A percentile compares a stretch with the other conserved stretches of the same genome.
Evolutionary conservation across 2,113 vertebrate species (phyloP).

Genomic region (Macrotus californicus): DNA sequence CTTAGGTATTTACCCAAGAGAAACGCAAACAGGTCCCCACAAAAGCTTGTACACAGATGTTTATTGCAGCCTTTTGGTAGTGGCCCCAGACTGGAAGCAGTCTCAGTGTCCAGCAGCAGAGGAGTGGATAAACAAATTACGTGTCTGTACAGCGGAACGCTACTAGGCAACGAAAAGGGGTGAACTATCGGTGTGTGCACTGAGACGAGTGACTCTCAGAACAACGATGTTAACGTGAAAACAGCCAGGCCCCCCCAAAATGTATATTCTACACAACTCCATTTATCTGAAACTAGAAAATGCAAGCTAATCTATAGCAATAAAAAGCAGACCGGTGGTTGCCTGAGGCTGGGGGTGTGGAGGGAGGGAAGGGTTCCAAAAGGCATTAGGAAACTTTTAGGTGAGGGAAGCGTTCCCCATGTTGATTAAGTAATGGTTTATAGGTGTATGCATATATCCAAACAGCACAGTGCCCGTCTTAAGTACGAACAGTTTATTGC

Average conservation of each 20-base stretch:
- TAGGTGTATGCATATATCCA: background rate
- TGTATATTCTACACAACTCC: background rate
- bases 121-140: background rate
- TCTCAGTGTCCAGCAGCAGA: background rate
- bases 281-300: background rate
- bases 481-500: background rate
- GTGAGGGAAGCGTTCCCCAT: background rate
- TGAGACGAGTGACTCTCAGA: background rate
- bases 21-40: background rate
- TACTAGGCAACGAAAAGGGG: background rate
- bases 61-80: background rate
- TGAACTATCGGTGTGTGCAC: rapidly evolving
- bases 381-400: background rate
- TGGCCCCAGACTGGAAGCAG: background rate
- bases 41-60: background rate
- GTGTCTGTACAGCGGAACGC: background rate
- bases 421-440: background rate
- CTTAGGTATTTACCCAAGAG: background rate
- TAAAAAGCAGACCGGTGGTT: background rate
- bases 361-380: background rate
- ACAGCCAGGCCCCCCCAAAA: background rate
- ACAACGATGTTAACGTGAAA: background rate
- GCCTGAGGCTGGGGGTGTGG: background rate
- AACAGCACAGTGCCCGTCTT: background rate
- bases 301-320: background rate